Percentiles rank a stretch among this genome's conserved stretches.
These are phyloP conservation scores for Drosophila robusta DNA, from an alignment of 2,888 invertebrate genomes.

Conservation along the genomic window DNA sequence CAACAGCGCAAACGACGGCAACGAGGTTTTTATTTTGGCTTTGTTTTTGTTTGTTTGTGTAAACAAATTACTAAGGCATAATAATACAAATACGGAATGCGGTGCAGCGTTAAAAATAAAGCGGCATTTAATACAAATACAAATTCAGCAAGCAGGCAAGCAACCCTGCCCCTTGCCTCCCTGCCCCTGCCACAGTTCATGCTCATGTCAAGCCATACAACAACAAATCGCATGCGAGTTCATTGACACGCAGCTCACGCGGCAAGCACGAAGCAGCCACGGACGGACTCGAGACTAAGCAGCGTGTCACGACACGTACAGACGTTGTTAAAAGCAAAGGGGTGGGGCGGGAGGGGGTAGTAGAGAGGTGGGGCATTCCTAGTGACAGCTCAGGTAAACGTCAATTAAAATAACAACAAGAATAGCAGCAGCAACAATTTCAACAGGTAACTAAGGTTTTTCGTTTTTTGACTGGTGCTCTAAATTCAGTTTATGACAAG, in stretches of 20 bases:
- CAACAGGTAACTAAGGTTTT: constrained; percentile 70
- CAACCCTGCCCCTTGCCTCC: neutral
- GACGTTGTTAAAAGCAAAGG: neutral
- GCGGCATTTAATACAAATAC: constrained; percentile 54
- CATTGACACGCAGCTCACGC: constrained; percentile 74
- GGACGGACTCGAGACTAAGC: constrained; percentile 22
- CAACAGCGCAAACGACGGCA: constrained; percentile 20
- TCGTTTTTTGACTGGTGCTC: constrained; percentile 50
- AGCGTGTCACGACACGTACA: constrained; percentile 48
- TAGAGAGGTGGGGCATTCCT: constrained; percentile 6
- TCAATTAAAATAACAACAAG: constrained; percentile 70
- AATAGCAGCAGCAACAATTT: constrained; percentile 52
- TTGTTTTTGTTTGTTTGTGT: constrained; percentile 60
- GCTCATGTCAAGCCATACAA: constrained; percentile 67
- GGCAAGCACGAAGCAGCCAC: constrained; percentile 32
- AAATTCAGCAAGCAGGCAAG: neutral
- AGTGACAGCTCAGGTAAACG: constrained; percentile 56
- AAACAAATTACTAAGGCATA: constrained; percentile 75
- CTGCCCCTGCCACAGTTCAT: neutral
- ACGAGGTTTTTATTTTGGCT: constrained; percentile 28
- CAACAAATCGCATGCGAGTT: constrained; percentile 74
- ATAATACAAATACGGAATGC: constrained; percentile 60
- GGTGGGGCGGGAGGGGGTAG: too few species aligned
- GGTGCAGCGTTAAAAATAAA: constrained; percentile 69
- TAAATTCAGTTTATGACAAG: constrained; percentile 52